Base-by-base conservation (phyloP, 2,113 vertebrate species). In the Crypturellus undulatus region DNA sequence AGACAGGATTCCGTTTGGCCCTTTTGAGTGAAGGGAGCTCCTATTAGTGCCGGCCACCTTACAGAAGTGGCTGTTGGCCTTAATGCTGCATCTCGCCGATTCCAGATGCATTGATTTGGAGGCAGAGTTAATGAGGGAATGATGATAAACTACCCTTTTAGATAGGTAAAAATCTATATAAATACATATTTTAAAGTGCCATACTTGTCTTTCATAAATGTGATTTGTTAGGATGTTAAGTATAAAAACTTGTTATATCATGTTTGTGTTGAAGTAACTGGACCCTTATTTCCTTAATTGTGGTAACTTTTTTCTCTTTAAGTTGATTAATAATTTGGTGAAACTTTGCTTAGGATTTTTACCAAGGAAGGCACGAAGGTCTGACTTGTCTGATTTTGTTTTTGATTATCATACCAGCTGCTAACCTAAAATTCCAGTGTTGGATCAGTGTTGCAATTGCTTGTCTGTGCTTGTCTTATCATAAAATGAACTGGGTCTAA, bases 1-100 rank as follows among this genome's bases (percentile, higher is more conserved):
- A 73, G 59, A 28, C 36, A 58, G 18, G 51, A 52, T 52, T 12
- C 25, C 14, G 8, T 59, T 83, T 17, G n/a, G 3, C 51, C 63
- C 79, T n/a, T 71, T 56, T 63, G 47, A 63, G 90, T 64, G 71
- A 64, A 79, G 42, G 18, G 42, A 68, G 54, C 18, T 76, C 21
- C 12, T 58, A 14, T 16, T 26, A 64, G 38, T 0, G 0, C 24
- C 72, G 15, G 0, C 20, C 72, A 21, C 54, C 34, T 82, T 69
- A 20, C 60, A 82, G 67, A 56, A 72, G 26, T 38, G 54, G 28
- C 2, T 43, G 40, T 34, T 24, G 14, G 52, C 52, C 8, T 28
- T 16, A 28, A 54, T 59, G 42, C 67, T 85, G 12, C 40, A 79
- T 67, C 51, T 92, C 38, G 38, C 19, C n/a, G 12, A 47, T 75